These are phyloP conservation scores for Drosophila guanche DNA, from an alignment of 1,140 invertebrate species.

Conservation along the genomic window DNA sequence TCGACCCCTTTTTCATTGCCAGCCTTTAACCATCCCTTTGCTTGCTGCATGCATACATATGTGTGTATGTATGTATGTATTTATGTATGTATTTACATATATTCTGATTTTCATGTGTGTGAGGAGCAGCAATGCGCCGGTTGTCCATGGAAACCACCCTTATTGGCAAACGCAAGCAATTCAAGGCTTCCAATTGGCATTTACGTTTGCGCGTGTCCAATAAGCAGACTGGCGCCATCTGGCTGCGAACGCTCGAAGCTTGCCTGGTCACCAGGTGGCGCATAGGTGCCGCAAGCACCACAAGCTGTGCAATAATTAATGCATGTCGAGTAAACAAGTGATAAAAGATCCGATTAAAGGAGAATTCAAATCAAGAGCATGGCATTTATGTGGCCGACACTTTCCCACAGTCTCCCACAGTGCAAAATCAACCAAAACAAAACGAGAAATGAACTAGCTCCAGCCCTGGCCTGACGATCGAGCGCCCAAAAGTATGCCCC, in stretches of 20 bases:
- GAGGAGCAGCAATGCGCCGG: neutral
- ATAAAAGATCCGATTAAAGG: neutral
- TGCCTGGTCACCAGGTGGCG: conserved; percentile 52
- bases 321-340: too few species aligned
- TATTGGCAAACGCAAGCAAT: conserved; percentile 41
- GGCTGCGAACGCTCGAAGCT: conserved; percentile 33
- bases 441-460: neutral
- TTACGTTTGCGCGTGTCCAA: conserved; percentile 77
- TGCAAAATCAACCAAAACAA: too few species aligned
- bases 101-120: conserved; percentile 21
- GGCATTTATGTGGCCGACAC: too few species aligned
- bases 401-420: neutral
- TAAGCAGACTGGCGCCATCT: conserved; percentile 66
- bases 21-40: neutral
- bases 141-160: conserved; percentile 62
- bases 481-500: conserved; percentile 52
- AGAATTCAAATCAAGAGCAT: neutral
- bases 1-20: conserved; percentile 4
- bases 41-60: conserved; percentile 1
- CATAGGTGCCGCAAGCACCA: conserved; percentile 7
- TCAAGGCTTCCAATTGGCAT: conserved; percentile 74
- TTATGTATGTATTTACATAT: conserved; percentile 2
- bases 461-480: neutral
- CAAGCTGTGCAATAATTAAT: neutral
- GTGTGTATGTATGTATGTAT: neutral